Percentiles rank a stretch among this genome's conserved stretches.
phyloP scores from a whole-genome alignment of 2,113 vertebrate species.

The Hemichromis elongatus region DNA sequence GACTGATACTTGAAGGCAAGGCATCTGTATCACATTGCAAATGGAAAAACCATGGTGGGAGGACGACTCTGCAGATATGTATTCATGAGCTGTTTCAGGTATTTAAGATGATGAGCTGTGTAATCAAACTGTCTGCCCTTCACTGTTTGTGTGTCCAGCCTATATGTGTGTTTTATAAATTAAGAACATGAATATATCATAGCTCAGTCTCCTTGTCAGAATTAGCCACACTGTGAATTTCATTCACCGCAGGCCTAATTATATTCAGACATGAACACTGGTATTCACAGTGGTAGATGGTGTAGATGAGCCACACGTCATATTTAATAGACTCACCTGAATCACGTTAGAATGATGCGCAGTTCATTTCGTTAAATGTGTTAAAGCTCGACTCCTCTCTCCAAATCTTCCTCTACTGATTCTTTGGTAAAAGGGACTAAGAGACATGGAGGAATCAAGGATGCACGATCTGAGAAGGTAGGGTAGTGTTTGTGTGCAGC shows the following conservation, averaged over 20 bases:
- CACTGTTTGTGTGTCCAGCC: neutral
- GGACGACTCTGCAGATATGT: neutral
- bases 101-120: neutral
- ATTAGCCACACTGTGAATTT: neutral
- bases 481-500: neutral
- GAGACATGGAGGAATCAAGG: neutral
- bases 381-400: neutral
- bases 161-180: neutral
- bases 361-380: rapidly evolving
- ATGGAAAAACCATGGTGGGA: neutral
- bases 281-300: neutral
- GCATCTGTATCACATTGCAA: neutral
- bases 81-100: neutral
- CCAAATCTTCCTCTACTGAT: neutral
- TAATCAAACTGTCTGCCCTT: neutral
- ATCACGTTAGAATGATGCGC: neutral
- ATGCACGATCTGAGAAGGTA: rapidly evolving
- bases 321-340: neutral
- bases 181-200: neutral
- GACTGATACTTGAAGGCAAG: neutral
- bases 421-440: neutral
- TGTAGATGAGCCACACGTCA: neutral
- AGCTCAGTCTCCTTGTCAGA: neutral
- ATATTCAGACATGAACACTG: neutral
- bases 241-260: rapidly evolving